Conservation (phyloP, 2,888 invertebrate species). For the Alloscopus bannaensis region DNA sequence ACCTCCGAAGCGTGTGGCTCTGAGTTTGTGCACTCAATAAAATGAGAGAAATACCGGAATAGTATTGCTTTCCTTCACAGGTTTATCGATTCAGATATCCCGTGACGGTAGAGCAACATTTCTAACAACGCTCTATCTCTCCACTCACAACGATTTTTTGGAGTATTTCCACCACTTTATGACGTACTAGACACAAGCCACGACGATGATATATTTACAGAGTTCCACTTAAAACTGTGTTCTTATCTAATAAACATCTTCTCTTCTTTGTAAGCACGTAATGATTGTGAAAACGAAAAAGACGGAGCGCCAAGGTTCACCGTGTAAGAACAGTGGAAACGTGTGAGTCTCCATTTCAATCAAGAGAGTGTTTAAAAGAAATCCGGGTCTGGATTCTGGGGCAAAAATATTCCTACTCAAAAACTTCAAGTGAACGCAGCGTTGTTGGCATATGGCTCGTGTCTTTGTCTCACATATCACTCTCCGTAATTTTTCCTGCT, state of each 20-base stretch:
- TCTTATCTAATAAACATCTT: too few relatives aligned
- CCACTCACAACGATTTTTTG: too few relatives aligned
- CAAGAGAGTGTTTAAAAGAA: neutral
- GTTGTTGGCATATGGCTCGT: slow-evolving; percentile 53
- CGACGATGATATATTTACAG: too few relatives aligned
- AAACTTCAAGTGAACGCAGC: slow-evolving; percentile 3
- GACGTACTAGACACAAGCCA: too few relatives aligned
- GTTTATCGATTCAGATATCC: slow-evolving; percentile 11
- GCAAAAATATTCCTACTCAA: slow-evolving; percentile 17
- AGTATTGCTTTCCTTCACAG: neutral
- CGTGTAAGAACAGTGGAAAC: too few relatives aligned
- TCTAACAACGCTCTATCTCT: slow-evolving; percentile 12
- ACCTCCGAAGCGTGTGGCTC: neutral
- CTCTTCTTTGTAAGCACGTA: too few relatives aligned
- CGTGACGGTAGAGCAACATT: too few relatives aligned
- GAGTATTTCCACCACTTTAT: too few relatives aligned
- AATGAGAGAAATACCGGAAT: neutral
- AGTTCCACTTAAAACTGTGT: too few relatives aligned
- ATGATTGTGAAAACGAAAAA: too few relatives aligned
- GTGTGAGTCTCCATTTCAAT: too few relatives aligned
- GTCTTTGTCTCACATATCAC: slow-evolving; percentile 46
- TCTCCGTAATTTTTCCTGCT: slow-evolving; percentile 7
- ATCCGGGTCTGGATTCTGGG: neutral
- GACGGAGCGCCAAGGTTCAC: too few relatives aligned
- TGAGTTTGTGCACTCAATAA: neutral